Base-by-base conservation (phyloP, 1,140 invertebrate genomes). In the Penaeus indicus region DNA sequence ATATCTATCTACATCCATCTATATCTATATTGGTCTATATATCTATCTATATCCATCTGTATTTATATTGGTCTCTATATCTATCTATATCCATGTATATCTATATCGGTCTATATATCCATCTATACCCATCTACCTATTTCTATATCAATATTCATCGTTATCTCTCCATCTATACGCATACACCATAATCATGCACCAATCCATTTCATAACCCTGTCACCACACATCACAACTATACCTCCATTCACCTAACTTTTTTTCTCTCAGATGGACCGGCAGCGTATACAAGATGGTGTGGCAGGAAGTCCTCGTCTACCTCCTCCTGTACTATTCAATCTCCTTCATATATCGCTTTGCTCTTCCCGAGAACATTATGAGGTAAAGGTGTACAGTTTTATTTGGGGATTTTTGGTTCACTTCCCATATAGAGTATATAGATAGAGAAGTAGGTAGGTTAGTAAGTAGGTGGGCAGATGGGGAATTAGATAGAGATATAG, bases 211-310 rank as follows among this genome's bases (percentile, higher is more conserved):
- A 18, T 75, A 75, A n/a, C 69, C 25, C 8, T 75, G 11, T 4
- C 47, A 47, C 47, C 47, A 47, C 11, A 47, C 11, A 7, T 10
- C 47, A 47, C 7, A 10, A 1, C 47, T 10, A 13, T 47, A 47
- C 47, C 47, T 47, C 47, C 11, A 47, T 47, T 47, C 47, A 47
- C 47, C 7, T 47, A 2, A 47, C 4, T 13, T 13, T 47, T 47
- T 7, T 38, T 75, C 11, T 27, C 25, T 13, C 69, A 75, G 69
- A 75, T 75, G 69, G 69, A 19, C 25, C 5, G 69, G 69, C 16
- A 75, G 69, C 10, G 69, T 75, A 2, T 75, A 75, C 69, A 75
- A 75, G 69, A 75, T 75, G 69, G 69, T 75, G 1, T 75, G 69
- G 69, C 69, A 75, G 69, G 69, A 75, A 11, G 25, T 27, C 25